A percentile compares a stretch with the other conserved stretches of the same genome.
Evolutionary conservation across 2,113 vertebrate genomes (phyloP).

Genomic region (Gymnogyps californianus): DNA sequence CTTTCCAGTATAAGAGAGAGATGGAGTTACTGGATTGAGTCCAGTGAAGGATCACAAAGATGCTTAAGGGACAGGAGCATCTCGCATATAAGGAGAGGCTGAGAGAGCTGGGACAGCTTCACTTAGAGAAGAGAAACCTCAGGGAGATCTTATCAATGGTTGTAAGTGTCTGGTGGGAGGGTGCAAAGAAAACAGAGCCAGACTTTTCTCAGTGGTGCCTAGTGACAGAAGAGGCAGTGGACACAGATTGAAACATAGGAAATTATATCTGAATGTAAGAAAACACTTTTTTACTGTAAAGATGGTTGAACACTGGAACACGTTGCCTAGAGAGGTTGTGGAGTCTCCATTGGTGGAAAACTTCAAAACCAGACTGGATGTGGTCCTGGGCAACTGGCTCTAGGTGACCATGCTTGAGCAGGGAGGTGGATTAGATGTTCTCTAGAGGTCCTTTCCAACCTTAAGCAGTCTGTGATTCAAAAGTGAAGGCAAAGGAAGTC

Average conservation of each 20-base stretch:
- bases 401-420: neutral
- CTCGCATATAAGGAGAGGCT: neutral
- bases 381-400: neutral
- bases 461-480: neutral
- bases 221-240: neutral
- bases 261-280: accelerated
- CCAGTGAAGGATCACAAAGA: neutral
- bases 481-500: neutral
- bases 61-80: neutral
- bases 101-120: neutral
- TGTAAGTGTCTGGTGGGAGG: neutral
- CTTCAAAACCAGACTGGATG: neutral
- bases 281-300: neutral
- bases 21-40: neutral
- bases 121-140: neutral
- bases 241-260: too few relatives aligned
- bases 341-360: neutral
- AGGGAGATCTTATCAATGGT: neutral
- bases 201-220: neutral
- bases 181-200: neutral
- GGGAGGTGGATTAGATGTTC: neutral
- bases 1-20: neutral
- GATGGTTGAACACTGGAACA: neutral
- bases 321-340: neutral
- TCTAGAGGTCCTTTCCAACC: neutral